phyloP scores from a whole-genome alignment of 2,888 invertebrate species.

The Agrotis exclamationis region DNA sequence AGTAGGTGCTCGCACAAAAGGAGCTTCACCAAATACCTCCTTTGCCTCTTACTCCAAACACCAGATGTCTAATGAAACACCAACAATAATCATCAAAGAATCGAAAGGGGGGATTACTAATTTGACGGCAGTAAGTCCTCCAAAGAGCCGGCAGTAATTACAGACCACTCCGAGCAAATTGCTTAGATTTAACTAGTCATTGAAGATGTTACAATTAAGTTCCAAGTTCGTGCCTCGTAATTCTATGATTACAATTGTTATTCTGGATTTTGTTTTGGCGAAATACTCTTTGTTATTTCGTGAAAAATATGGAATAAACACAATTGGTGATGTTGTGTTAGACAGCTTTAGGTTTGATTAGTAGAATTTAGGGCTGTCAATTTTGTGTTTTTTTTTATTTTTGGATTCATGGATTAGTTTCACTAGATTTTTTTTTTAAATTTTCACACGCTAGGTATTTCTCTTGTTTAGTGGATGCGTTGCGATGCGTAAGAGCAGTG shows the following conservation, averaged over 20 bases:
- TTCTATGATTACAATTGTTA: conserved; percentile 44
- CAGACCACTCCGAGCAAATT: conserved; percentile 55
- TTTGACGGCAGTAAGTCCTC: conserved; percentile 57
- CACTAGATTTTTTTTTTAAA: no score
- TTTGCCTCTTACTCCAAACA: background rate
- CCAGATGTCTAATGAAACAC: conserved; percentile 37
- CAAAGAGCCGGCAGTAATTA: conserved; percentile 61
- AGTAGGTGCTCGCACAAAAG: background rate
- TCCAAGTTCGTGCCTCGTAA: conserved; percentile 44
- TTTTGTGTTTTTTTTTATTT: no score
- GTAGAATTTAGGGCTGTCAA: no score
- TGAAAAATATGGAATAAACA: no score
- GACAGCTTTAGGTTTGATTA: background rate
- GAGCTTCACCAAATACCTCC: background rate
- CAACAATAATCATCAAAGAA: conserved; percentile 64
- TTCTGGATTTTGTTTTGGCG: conserved; percentile 11
- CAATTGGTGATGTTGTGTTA: background rate
- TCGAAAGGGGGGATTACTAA: conserved; percentile 60
- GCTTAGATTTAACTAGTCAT: conserved; percentile 64
- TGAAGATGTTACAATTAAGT: conserved; percentile 61
- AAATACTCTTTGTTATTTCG: background rate
- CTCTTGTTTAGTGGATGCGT: no score
- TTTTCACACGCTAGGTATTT: no score
- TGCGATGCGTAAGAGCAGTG: no score
- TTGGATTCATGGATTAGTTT: no score